Percentiles rank a stretch among this genome's conserved stretches.
Conservation (phyloP, 2,113 vertebrate genomes). For the Porphyrio hochstetteri region DNA sequence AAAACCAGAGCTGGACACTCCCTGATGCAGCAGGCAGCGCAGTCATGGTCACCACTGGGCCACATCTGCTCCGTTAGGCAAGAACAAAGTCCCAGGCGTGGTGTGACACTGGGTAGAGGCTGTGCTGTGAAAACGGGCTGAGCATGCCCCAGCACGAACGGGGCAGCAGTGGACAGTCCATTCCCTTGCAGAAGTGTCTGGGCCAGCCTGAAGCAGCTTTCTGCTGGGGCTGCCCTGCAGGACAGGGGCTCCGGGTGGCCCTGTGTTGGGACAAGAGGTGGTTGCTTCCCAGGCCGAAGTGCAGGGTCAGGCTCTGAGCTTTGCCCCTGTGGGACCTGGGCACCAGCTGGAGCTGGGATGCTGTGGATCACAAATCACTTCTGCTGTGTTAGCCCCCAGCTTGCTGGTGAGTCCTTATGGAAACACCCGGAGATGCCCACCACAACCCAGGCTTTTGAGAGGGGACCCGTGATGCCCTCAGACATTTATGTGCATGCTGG, state of each 20-base stretch:
- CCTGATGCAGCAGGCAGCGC: no score
- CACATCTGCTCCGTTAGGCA: neutral
- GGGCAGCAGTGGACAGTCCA: neutral
- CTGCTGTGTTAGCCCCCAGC: neutral
- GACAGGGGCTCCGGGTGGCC: neutral
- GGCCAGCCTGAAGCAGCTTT: neutral
- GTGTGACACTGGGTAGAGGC: neutral
- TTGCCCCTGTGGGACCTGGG: neutral
- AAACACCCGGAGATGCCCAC: neutral
- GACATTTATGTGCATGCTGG: neutral
- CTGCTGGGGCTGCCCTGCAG: neutral
- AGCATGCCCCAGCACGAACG: accelerated
- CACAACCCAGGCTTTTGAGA: neutral
- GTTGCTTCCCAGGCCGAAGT: neutral
- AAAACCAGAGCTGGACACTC: neutral
- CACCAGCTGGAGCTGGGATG: neutral
- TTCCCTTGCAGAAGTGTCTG: neutral
- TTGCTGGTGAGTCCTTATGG: neutral
- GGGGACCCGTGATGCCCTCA: neutral
- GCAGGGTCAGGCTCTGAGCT: neutral
- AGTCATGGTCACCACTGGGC: neutral
- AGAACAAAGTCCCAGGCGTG: neutral
- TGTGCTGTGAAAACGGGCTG: neutral
- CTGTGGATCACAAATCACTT: neutral
- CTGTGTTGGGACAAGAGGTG: neutral